Percentiles rank a stretch among this genome's conserved stretches.
Conservation (phyloP, 2,113 vertebrate species). For the Talpa occidentalis region DNA sequence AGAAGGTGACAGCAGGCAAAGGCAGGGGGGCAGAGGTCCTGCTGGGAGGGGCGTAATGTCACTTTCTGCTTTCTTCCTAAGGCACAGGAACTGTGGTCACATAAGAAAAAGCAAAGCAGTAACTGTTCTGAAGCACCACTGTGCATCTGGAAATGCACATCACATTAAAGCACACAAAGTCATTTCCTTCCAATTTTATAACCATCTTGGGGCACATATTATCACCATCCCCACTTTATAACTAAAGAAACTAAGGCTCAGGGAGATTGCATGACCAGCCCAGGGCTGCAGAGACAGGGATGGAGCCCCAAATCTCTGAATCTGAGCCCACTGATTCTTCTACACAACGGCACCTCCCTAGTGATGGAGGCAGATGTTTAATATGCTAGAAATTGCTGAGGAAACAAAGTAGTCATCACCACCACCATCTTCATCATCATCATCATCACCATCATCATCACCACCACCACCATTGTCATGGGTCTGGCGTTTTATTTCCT, state of each 20-base stretch:
- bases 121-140: not conserved
- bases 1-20: not conserved
- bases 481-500: not conserved
- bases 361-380: not conserved
- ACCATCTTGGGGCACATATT: not conserved
- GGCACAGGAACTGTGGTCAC: not conserved
- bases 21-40: not conserved
- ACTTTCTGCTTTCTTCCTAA: not conserved
- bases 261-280: not conserved
- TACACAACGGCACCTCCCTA: not conserved
- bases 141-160: not conserved
- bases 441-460: no score
- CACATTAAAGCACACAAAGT: not conserved
- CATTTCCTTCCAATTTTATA: not conserved
- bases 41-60: not conserved
- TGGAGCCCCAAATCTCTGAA: not conserved
- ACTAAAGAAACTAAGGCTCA: not conserved
- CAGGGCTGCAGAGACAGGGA: not conserved
- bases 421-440: no score
- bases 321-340: accelerated
- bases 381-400: not conserved
- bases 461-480: no score
- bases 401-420: not conserved
- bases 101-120: not conserved
- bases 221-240: not conserved